Base-by-base conservation (phyloP, 2,888 invertebrate genomes). In the Branchinecta sandiegonensis region DNA sequence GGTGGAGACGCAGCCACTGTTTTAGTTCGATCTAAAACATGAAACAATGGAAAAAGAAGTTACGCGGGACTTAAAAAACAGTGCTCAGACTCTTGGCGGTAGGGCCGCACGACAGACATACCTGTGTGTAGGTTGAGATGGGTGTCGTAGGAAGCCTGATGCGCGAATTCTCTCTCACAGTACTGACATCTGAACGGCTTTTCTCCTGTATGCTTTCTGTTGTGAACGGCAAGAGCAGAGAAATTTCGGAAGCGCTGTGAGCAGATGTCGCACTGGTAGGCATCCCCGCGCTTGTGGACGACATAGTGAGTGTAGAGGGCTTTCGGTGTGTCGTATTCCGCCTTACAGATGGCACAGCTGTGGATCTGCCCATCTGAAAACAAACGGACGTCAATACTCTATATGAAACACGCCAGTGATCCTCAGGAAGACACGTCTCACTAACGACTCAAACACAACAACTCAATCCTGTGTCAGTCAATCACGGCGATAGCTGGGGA, bases 51-150 rank as follows among this genome's bases (percentile, higher is more conserved):
- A 23, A 23, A 23, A 23, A 23, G 23, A 2, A 23, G 23, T 23
- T 23, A 23, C 23, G 23, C 23, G 23, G 23, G 23, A 23, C 3
- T 23, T 23, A 3, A 23, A 23, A 23, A 23, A 23, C n/a, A n/a
- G n/a, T n/a, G n/a, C n/a, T n/a, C n/a, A n/a, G n/a, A n/a, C n/a
- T n/a, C n/a, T 23, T 23, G 23, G 23, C 23, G 23, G 23, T 23
- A 23, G 3, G 23, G 3, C 23, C 3, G 3, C 23, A 6, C 6
- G 37, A 37, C 6, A 37, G 37, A 37, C n/a, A 17, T 56, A 56
- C 63, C 63, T 17, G 63, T 56, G 23, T 56, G 63, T 10, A n/a
- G n/a, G 10, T 56, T 56, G n/a, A 56, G 23, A 56, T 56, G 63
- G 63, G 63, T 56, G 12, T 56, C 63, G 10, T 17, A 56, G 14